Conservation (phyloP, 1,140 invertebrate species). For the Neodiprion virginianus region DNA sequence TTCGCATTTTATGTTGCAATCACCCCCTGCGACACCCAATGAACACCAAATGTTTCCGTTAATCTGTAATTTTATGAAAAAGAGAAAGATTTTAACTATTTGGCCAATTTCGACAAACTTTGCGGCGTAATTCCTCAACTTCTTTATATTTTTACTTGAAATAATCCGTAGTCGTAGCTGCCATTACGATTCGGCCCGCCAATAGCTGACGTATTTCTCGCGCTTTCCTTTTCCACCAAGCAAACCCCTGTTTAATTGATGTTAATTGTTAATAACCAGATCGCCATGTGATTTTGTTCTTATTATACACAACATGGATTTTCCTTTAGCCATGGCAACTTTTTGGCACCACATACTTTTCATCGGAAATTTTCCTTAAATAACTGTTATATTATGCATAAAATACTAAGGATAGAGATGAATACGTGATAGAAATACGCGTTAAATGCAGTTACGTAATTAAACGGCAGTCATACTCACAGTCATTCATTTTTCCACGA, state of each 20-base stretch:
- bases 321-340: too few relatives aligned
- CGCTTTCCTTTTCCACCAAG: slow-evolving; percentile 63
- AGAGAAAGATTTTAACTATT: not conserved
- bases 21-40: slow-evolving; percentile 40
- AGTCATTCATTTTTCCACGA: not conserved
- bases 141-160: slow-evolving; percentile 50
- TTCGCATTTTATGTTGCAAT: slow-evolving; percentile 43
- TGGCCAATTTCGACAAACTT: not conserved
- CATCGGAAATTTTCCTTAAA: not conserved
- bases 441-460: too few relatives aligned
- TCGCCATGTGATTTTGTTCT: not conserved
- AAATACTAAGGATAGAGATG: not conserved
- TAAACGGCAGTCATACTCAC: not conserved
- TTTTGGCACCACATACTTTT: not conserved
- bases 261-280: too few relatives aligned
- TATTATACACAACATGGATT: too few relatives aligned
- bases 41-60: slow-evolving; percentile 66
- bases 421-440: not conserved
- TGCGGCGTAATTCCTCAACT: not conserved
- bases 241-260: slow-evolving; percentile 61
- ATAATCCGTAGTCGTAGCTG: slow-evolving; percentile 65
- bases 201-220: slow-evolving; percentile 53
- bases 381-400: not conserved
- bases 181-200: slow-evolving; percentile 60
- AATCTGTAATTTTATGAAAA: slow-evolving; percentile 36